Evolutionary conservation across 2,888 invertebrate species (phyloP), one percentile per base, ranked within the genome.

Genomic region (Bedellia somnulentella): DNA sequence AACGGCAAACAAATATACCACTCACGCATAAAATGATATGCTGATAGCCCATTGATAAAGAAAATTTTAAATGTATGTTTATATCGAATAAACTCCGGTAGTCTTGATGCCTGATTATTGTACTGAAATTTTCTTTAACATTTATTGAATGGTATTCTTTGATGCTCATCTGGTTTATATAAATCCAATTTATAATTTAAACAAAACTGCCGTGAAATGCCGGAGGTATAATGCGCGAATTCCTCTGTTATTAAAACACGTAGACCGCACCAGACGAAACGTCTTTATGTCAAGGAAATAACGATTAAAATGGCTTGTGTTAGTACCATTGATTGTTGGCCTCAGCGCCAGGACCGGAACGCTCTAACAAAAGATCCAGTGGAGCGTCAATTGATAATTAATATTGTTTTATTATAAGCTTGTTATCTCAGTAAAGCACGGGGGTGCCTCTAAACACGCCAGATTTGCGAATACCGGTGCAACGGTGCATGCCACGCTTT

Each of bases 331-430:
- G n/a, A n/a, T n/a, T n/a, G n/a, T n/a, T n/a, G n/a, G n/a, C n/a
- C n/a, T n/a, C n/a, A n/a, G n/a, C n/a, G n/a, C n/a, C n/a, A n/a
- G n/a, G n/a, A n/a, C n/a, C n/a, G n/a, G n/a, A n/a, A n/a, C n/a
- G n/a, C n/a, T n/a, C n/a, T n/a, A 47, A 53, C 53, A 53, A 52
- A 53, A 49, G 48, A 46, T 30, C 31, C 52, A 49, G 37, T 48
- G 41, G 44, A 50, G 51, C 53, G 50, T 45, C 49, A 42, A 52
- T 52, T 52, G 52, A 60, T 67, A 60, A 62, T 64, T 64, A 64
- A 62, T 64, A 63, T 61, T 64, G 63, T 63, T 63, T 62, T 61
- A 61, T 63, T 61, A 61, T 64, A 60, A 64, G 58, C 58, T 44
- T 32, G 49, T 51, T 67, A 64, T 66, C 66, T 59, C 46, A 37